phyloP scores from a whole-genome alignment of 2,888 invertebrate species.

The Oscheius sp. region DNA sequence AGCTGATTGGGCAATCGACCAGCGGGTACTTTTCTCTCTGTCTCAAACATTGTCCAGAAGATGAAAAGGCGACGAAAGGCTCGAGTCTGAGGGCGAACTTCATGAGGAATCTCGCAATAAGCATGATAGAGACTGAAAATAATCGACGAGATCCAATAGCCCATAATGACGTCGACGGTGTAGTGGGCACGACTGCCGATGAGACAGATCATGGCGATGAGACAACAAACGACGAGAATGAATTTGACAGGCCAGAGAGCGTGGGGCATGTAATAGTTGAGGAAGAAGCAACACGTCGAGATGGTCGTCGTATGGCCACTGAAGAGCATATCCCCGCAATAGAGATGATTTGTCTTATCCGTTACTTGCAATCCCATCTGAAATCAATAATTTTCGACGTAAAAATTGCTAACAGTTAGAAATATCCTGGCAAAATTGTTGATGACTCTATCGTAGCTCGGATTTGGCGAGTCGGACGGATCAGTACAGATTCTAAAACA shows the following conservation, averaged over 20 bases:
- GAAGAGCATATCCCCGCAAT: conserved; percentile 34
- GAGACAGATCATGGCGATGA: conserved; percentile 31
- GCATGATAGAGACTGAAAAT: conserved; percentile 30
- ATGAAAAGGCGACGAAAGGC: conserved; percentile 33
- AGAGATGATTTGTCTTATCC: conserved; percentile 7
- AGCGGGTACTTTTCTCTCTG: conserved; percentile 26
- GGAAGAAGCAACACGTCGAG: conserved; percentile 27
- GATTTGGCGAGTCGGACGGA: conserved; percentile 16
- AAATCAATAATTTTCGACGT: background rate
- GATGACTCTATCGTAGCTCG: background rate
- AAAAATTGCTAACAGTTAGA: background rate
- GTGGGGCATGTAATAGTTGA: conserved; percentile 36
- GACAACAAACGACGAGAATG: conserved; percentile 22
- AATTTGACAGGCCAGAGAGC: conserved; percentile 25
- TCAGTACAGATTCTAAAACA: conserved; percentile 2
- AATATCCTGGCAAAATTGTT: conserved; percentile 22
- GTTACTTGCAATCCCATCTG: conserved; percentile 35
- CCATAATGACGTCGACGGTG: conserved; percentile 33
- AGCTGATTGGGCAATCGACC: conserved; percentile 30
- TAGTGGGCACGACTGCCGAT: conserved; percentile 31
- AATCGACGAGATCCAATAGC: conserved; percentile 23
- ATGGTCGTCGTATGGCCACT: conserved; percentile 33
- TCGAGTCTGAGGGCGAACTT: background rate
- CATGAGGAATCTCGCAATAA: conserved; percentile 25
- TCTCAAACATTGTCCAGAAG: conserved; percentile 35